Evolutionary conservation across 2,113 vertebrate genomes (phyloP).

Genomic region (Phaethornis superciliosus): DNA sequence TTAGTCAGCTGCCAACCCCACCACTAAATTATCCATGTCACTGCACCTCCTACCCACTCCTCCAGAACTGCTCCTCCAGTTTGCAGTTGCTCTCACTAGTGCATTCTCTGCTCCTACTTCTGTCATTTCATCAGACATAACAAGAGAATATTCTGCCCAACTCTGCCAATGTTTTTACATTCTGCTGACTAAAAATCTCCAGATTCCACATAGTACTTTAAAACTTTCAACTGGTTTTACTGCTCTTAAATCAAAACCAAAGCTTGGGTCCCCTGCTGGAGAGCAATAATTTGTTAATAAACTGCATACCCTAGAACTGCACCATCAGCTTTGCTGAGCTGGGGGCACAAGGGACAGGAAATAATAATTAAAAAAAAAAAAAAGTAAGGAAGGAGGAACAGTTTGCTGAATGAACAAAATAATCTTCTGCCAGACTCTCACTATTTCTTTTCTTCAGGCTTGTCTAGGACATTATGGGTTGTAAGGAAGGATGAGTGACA

Average conservation of each 20-base stretch:
- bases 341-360: conserved; percentile 1
- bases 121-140: neutral
- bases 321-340: conserved; percentile 42
- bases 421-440: neutral
- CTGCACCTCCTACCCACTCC: neutral
- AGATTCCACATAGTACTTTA: conserved; percentile 20
- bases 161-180: conserved; percentile 4
- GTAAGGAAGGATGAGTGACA: neutral
- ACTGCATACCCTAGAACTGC: conserved; percentile 14
- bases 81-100: neutral
- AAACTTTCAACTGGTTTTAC: conserved; percentile 31
- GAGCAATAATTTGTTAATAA: conserved; percentile 50
- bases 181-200: conserved; percentile 56
- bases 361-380: neutral
- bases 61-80: neutral
- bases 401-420: conserved; percentile 22
- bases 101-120: neutral
- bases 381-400: neutral
- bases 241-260: conserved; percentile 45
- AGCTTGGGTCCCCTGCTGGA: conserved; percentile 30
- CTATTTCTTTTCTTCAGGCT: neutral
- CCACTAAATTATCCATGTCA: neutral
- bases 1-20: neutral
- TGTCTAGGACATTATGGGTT: neutral
- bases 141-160: neutral